These are phyloP conservation scores for Mormoops blainvillei DNA, from an alignment of 2,113 vertebrate genomes.

Conservation along the genomic window DNA sequence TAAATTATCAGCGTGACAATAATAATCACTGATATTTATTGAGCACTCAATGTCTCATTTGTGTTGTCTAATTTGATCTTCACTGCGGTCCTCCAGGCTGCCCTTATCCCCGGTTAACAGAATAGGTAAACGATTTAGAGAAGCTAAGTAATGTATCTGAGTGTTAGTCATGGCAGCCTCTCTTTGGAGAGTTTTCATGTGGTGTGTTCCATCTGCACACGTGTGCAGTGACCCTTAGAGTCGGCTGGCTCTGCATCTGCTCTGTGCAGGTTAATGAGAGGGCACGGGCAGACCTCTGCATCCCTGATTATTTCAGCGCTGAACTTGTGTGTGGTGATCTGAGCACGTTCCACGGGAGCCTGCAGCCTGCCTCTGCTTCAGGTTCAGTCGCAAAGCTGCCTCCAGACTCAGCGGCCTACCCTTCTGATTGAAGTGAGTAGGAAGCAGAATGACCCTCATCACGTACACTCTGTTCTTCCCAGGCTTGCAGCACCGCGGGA, in stretches of 20 bases:
- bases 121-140: neutral
- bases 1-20: neutral
- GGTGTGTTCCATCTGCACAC: neutral
- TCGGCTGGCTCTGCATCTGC: neutral
- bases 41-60: neutral
- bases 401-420: neutral
- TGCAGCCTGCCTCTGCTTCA: neutral
- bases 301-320: neutral
- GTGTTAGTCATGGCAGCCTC: neutral
- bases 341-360: neutral
- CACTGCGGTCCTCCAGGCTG: neutral
- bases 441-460: neutral
- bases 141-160: neutral
- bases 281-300: fast-evolving
- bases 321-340: fast-evolving
- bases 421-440: neutral
- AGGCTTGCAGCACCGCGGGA: neutral
- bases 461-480: neutral
- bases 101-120: neutral
- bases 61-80: neutral
- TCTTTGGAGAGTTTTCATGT: neutral
- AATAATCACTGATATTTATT: neutral
- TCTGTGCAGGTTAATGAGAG: neutral
- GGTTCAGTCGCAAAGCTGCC: neutral
- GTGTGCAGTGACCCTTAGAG: fast-evolving